A percentile compares a stretch with the other conserved stretches of the same genome.
Evolutionary conservation across 2,113 vertebrate species (phyloP).

Genomic region (Pteruthius melanotis): DNA sequence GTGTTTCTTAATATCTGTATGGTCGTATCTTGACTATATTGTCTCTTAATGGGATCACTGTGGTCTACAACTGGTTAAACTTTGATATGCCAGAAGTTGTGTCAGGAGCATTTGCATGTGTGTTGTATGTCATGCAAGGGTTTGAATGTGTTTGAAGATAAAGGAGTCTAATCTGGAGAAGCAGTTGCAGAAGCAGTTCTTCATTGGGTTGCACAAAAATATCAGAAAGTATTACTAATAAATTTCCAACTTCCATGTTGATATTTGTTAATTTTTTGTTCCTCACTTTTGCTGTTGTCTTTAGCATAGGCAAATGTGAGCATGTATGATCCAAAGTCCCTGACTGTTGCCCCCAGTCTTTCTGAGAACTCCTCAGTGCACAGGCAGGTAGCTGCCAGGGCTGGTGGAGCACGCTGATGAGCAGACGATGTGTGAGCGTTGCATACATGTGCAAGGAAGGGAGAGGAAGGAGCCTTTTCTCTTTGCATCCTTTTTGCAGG

Average conservation of each 20-base stretch:
- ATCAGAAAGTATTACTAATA: neutral
- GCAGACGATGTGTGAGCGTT: fast-evolving
- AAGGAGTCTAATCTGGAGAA: neutral
- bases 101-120: neutral
- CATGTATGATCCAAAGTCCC: neutral
- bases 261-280: neutral
- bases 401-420: neutral
- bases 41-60: neutral
- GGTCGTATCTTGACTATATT: neutral
- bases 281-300: neutral
- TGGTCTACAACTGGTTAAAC: neutral
- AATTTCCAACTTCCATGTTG: neutral
- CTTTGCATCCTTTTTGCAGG: too few relatives aligned
- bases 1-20: neutral
- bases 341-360: neutral
- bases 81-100: neutral
- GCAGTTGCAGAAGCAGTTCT: neutral
- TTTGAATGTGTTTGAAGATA: neutral
- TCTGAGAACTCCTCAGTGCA: neutral
- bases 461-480: too few relatives aligned
- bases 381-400: neutral
- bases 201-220: neutral
- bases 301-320: neutral
- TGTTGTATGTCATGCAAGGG: neutral
- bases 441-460: too few relatives aligned